phyloP scores from a whole-genome alignment of 2,888 invertebrate species.

The Bellardia bayeri region DNA sequence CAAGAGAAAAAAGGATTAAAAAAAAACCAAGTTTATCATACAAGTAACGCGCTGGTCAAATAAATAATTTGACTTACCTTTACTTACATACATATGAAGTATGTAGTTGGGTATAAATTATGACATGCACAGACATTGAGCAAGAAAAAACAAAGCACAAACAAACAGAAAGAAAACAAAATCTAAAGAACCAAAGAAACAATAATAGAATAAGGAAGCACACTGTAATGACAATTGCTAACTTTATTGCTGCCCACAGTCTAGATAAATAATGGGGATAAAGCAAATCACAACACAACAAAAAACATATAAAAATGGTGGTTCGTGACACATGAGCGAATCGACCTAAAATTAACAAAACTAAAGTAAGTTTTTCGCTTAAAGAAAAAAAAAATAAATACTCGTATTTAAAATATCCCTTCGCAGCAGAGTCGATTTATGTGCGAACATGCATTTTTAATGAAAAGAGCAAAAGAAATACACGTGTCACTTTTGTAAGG shows the following conservation, averaged over 20 bases:
- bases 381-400: not conserved
- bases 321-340: slow-evolving; percentile 73
- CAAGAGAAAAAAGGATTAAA: slow-evolving; percentile 37
- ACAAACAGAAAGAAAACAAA: not conserved
- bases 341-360: slow-evolving; percentile 69
- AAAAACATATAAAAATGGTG: slow-evolving; percentile 48
- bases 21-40: slow-evolving; percentile 20
- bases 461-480: slow-evolving; percentile 53
- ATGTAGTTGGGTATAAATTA: slow-evolving; percentile 31
- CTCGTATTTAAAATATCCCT: slow-evolving; percentile 25
- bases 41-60: not conserved
- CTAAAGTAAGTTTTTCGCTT: slow-evolving; percentile 48
- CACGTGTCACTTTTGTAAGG: slow-evolving; percentile 65
- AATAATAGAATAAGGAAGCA: slow-evolving; percentile 71
- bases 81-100: not conserved
- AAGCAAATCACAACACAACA: slow-evolving; percentile 14
- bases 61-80: slow-evolving; percentile 40
- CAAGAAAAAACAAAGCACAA: not conserved
- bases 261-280: slow-evolving; percentile 26
- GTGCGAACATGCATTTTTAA: slow-evolving; percentile 68
- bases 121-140: slow-evolving; percentile 56
- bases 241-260: slow-evolving; percentile 64
- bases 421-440: slow-evolving; percentile 66
- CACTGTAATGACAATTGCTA: slow-evolving; percentile 69
- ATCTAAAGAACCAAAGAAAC: slow-evolving; percentile 8